Evolutionary conservation across 2,113 vertebrate species (phyloP).

Genomic region (Rhinichthys klamathensis): DNA sequence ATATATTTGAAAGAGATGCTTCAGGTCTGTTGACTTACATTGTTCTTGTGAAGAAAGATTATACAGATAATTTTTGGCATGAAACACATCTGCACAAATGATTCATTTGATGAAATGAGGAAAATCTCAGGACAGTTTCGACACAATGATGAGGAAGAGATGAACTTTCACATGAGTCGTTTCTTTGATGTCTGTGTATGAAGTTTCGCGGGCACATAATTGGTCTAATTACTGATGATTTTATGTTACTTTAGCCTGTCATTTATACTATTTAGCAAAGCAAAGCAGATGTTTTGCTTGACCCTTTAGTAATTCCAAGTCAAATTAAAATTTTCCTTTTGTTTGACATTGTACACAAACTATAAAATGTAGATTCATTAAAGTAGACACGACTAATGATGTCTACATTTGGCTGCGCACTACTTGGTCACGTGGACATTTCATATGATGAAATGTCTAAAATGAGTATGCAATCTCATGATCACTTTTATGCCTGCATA

Average conservation of each 20-base stretch:
- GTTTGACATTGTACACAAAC: slow-evolving; percentile 14
- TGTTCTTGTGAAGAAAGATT: slow-evolving; percentile 12
- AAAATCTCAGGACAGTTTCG: slow-evolving; percentile 4
- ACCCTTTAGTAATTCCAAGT: not conserved
- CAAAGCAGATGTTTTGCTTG: slow-evolving; percentile 9
- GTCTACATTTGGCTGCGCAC: not conserved
- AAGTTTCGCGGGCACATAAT: not conserved
- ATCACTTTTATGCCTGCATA: not conserved
- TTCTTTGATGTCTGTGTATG: slow-evolving; percentile 6
- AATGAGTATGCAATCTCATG: not conserved
- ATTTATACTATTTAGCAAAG: slow-evolving; percentile 21
- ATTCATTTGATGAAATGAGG: slow-evolving; percentile 24
- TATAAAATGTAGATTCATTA: slow-evolving; percentile 34
- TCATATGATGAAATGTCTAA: too few species aligned
- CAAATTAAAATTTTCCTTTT: not conserved
- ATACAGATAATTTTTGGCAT: not conserved
- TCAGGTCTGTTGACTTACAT: not conserved
- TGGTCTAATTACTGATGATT: slow-evolving; percentile 1
- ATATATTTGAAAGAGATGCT: not conserved
- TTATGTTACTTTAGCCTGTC: not conserved
- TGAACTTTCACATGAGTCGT: not conserved
- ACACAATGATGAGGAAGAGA: not conserved
- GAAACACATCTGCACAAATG: slow-evolving; percentile 29
- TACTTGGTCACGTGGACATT: not conserved
- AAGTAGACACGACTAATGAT: not conserved